phyloP scores from a whole-genome alignment of 2,113 vertebrate species.

The Chionis minor region DNA sequence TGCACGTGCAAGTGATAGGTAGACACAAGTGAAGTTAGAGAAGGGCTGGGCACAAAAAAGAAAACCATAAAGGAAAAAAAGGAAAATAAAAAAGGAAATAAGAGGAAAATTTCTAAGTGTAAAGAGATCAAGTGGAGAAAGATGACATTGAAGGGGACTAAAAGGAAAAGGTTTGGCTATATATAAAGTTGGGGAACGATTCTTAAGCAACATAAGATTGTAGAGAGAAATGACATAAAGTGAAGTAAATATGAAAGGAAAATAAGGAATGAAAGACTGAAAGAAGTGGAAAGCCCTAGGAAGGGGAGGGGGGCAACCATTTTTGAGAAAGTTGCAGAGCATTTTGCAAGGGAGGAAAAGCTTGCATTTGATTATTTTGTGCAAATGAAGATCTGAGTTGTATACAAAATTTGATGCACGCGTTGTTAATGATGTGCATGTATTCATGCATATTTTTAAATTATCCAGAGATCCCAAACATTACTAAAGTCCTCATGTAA shows the following conservation, averaged over 20 bases:
- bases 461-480: neutral
- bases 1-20: neutral
- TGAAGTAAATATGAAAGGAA: neutral
- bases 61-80: neutral
- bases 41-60: neutral
- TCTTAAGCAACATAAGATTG: neutral
- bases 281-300: neutral
- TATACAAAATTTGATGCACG: neutral
- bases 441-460: neutral
- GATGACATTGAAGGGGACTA: neutral
- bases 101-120: neutral
- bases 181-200: neutral
- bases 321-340: neutral
- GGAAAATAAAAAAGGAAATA: neutral
- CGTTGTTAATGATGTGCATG: fast-evolving
- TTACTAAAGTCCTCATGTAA: neutral
- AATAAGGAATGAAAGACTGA: neutral
- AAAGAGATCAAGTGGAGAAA: neutral
- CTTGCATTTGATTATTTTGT: neutral
- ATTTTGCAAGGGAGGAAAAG: neutral
- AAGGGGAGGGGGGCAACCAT: neutral
- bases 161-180: neutral
- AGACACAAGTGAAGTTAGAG: neutral
- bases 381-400: neutral
- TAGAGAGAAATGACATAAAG: neutral